Evolutionary conservation across 1,140 invertebrate species (phyloP), one percentile per base, ranked within the genome.

Genomic region (Luehdorfia chinensis): DNA sequence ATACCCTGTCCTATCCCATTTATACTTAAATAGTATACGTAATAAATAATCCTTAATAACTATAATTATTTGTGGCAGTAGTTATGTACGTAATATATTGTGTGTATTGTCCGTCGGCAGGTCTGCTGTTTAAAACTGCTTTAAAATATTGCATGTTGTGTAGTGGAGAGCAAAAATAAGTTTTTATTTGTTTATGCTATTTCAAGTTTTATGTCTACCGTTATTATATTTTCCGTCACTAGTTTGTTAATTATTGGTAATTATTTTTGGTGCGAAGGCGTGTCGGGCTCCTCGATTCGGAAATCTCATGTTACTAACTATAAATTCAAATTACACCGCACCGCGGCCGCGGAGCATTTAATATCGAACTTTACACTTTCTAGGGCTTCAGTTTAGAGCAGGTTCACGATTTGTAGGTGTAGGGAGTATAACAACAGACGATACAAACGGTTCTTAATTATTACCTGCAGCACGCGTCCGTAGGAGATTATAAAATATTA

Each of bases 21-120:
- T 81, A 71, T 80, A 81, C 59, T 69, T 73, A 70, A 55, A 73
- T 78, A 72, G 63, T 77, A 78, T 80, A 69, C 62, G 55, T 75
- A 61, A 66, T 63, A 72, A 59, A 66, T 63, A 71, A 66, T 72
- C 41, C 58, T 64, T 75, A 71, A 65, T 64, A 54, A 55, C 47
- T 77, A 73, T 77, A 67, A 64, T 70, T 84, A 83, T 84, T 79
- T 84, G 79, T 86, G 78, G 81, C 79, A 80, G 77, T 86, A 84
- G 72, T 69, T 66, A 59, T 79, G 59, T 81, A 74, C 60, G 66
- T 74, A 69, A 63, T 76, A 73, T 75, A 59, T 66, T 72, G 65
- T 76, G 60, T 83, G 54, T 78, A 75, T 70, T 70, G 62, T 69
- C 58, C 59, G 46, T 59, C 62, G 72, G 73, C 73, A 51, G 63